Evolutionary conservation across 2,888 invertebrate species (phyloP), one percentile per base, ranked within the genome.

Genomic region (Chalcosyrphus nemorum): DNA sequence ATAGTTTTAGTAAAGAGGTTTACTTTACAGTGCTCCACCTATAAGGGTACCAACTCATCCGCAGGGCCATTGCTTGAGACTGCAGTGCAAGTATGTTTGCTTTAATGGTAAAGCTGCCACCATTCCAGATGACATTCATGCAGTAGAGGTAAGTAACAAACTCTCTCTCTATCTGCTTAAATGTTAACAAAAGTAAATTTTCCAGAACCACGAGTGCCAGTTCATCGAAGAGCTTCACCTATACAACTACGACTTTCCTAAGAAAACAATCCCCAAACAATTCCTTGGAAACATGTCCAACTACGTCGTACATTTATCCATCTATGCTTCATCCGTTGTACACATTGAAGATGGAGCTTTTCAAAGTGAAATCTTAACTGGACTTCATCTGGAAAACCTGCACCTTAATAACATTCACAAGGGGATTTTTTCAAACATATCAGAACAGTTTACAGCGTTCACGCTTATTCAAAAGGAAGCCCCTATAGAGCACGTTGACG

Each of bases 291-390:
- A 32, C 0, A 88, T 87, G 61, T 71, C 56, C 0, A 19, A 87
- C 3, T 87, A 50, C 19, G 76, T 89, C 4, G 38, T 59, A 1
- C n/a, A 7, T 0, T 68, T 90, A 1, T 88, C 86, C 27, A 74
- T 90, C 13, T 87, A 82, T 4, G 65, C 87, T 3, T 88, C 89
- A 0, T 87, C 88, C 19, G 76, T 89, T 19, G 86, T 66, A 1
- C 13, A 61, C 2, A 76, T 90, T 2, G 87, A 86, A 17, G 29
- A 52, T 0, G 89, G 89, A 2, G 88, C 89, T 0, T 90, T 90
- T 76, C 88, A 87, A 2, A 76, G 63, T 2, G 87, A 88, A 5
- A 86, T 78, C 2, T 88, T 89, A 13, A 32, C 57, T 1, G 38
- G 72, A 2, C 86, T 90, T 1, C 24, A 76, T 11, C 76, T 90